Conservation (phyloP, 2,888 invertebrate species). For the Limnephilus auricula region DNA sequence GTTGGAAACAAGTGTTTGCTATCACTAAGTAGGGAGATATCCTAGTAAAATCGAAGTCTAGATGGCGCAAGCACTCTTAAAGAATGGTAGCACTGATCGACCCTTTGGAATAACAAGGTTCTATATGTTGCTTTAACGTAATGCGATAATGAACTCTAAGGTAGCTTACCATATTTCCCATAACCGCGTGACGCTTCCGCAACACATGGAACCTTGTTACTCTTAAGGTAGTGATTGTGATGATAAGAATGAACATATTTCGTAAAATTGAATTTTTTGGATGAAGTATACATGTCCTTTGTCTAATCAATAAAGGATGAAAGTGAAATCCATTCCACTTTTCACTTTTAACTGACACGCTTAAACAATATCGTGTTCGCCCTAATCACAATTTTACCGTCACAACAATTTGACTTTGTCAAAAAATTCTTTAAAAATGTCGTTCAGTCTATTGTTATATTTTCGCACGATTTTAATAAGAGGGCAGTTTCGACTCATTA, state of each 20-base stretch:
- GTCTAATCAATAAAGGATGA: neutral
- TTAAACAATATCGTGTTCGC: neutral
- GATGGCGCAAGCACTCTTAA: neutral
- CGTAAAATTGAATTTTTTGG: too few species aligned
- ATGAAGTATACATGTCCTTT: neutral
- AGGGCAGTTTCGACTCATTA: slow-evolving; percentile 20
- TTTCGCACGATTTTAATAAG: neutral
- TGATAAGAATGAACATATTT: neutral
- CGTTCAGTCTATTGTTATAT: neutral
- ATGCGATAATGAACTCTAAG: too few species aligned
- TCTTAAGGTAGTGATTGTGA: too few species aligned
- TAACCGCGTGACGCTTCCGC: too few species aligned
- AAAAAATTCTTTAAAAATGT: neutral
- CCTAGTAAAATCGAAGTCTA: neutral
- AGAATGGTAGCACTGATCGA: neutral
- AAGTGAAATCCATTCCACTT: too few species aligned
- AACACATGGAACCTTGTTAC: too few species aligned
- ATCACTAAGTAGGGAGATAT: neutral
- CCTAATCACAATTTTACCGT: neutral
- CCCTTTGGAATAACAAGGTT: too few species aligned
- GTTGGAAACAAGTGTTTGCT: too few species aligned
- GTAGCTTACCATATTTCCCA: too few species aligned
- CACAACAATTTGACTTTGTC: neutral
- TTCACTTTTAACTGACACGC: too few species aligned
- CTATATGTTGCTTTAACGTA: too few species aligned